A percentile compares a stretch with the other conserved stretches of the same genome.
Evolutionary conservation across 1,140 invertebrate species (phyloP).

Genomic region (Leptinotarsa texana): DNA sequence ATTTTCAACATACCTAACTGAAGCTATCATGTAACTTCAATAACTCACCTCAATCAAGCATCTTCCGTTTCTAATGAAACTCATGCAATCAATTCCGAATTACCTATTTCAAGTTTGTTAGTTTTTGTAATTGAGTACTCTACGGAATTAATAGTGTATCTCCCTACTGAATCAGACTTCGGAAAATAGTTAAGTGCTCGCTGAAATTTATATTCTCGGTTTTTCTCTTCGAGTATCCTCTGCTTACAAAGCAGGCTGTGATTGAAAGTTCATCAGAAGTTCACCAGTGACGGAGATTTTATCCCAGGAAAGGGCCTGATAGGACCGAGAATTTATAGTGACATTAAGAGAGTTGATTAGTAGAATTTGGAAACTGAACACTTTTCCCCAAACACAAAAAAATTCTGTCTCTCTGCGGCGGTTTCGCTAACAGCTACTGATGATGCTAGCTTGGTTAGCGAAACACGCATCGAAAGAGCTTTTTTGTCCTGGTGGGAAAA

Average conservation of each 20-base stretch:
- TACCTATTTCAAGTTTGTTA: not conserved
- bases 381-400: too few species aligned
- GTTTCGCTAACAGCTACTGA: too few species aligned
- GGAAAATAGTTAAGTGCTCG: constrained; percentile 12
- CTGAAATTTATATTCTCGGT: constrained; percentile 8
- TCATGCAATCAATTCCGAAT: constrained; percentile 5
- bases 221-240: constrained; percentile 13
- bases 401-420: too few species aligned
- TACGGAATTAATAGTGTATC: constrained; percentile 11
- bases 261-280: constrained; percentile 3
- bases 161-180: constrained; percentile 1
- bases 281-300: not conserved
- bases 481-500: too few species aligned
- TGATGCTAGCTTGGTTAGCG: too few species aligned
- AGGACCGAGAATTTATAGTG: not conserved
- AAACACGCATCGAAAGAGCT: too few species aligned
- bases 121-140: constrained; percentile 8
- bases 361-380: too few species aligned
- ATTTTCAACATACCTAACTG: too few species aligned
- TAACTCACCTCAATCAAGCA: not conserved
- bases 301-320: not conserved
- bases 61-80: constrained; percentile 3
- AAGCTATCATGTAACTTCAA: not conserved
- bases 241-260: constrained; percentile 6
- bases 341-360: too few species aligned